These are phyloP conservation scores for Calyptommatus sinebrachiatus DNA, from an alignment of 2,113 vertebrate genomes.

Conservation along the genomic window DNA sequence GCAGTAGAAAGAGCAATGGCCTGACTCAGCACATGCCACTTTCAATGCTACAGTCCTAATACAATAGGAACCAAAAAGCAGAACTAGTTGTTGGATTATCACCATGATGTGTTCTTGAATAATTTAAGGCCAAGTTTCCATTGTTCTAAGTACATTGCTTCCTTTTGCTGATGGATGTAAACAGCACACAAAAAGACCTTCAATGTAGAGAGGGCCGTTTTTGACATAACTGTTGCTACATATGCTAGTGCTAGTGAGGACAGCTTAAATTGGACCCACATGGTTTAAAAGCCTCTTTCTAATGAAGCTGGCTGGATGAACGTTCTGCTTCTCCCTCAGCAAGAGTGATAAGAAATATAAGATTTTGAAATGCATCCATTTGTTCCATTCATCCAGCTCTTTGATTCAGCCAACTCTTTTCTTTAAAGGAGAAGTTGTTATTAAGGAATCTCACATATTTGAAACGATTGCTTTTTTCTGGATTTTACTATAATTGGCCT, in stretches of 20 bases:
- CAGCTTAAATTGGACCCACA: neutral
- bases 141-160: neutral
- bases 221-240: neutral
- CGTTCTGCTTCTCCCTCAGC: neutral
- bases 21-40: neutral
- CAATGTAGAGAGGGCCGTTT: neutral
- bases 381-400: too few species aligned
- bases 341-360: neutral
- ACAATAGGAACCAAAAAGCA: neutral
- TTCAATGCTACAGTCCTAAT: neutral
- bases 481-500: too few species aligned
- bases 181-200: neutral
- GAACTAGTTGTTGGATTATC: neutral
- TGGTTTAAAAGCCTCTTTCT: constrained; percentile 3
- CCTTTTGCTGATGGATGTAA: neutral
- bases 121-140: neutral
- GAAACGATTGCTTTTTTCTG: too few species aligned
- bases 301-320: neutral
- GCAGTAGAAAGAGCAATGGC: neutral
- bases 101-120: neutral
- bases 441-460: too few species aligned
- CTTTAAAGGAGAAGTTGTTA: too few species aligned
- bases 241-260: constrained; percentile 23
- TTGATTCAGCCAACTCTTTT: too few species aligned
- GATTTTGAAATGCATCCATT: too few species aligned